Percentiles rank a stretch among this genome's conserved stretches.
These are phyloP conservation scores for Rhipidura dahli DNA, from an alignment of 2,113 vertebrate species.

Conservation along the genomic window DNA sequence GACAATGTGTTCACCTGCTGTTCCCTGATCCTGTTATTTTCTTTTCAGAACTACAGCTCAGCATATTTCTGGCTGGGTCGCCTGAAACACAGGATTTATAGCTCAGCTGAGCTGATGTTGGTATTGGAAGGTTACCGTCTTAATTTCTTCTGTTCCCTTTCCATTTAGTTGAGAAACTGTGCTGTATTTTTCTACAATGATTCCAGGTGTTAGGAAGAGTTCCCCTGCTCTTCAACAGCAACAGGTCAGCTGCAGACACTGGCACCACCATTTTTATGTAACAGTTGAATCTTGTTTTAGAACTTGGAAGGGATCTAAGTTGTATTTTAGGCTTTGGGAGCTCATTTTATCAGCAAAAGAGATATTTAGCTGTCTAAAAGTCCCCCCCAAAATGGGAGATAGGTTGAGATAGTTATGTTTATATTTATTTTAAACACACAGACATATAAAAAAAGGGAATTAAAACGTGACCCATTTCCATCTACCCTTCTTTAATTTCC, in stretches of 20 bases:
- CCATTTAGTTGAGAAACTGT: neutral
- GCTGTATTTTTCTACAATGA: neutral
- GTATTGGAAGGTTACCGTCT: conserved; percentile 11
- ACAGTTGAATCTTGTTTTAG: neutral
- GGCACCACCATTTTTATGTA: neutral
- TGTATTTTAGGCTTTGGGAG: neutral
- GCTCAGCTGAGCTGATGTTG: conserved; percentile 19
- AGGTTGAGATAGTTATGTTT: neutral
- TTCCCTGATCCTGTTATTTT: conserved; percentile 25
- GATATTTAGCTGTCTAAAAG: neutral
- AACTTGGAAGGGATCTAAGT: neutral
- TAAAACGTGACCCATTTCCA: neutral
- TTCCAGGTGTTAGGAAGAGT: neutral
- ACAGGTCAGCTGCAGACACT: neutral
- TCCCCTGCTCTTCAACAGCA: neutral
- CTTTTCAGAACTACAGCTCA: conserved; percentile 12
- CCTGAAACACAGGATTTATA: neutral
- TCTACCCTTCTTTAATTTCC: neutral
- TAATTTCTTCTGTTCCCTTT: neutral
- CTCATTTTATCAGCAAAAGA: neutral
- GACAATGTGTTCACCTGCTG: conserved; percentile 28
- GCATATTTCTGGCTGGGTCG: neutral
- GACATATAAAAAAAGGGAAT: neutral
- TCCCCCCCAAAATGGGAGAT: neutral
- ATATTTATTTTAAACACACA: neutral